Conservation (phyloP, 2,113 vertebrate species). For the Porphyrio hochstetteri region DNA sequence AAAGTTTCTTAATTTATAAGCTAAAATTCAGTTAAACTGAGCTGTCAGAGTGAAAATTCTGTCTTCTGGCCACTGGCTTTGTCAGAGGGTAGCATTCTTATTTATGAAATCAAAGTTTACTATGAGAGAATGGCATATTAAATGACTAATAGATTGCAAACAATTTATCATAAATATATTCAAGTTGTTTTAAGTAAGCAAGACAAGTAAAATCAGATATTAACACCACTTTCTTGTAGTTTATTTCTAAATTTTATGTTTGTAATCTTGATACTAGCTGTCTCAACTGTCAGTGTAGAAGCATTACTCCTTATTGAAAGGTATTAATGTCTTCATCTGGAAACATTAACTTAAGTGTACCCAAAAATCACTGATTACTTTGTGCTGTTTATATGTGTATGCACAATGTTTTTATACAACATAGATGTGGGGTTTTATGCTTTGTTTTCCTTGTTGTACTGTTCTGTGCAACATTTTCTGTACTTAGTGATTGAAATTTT, state of each 20-base stretch:
- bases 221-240: not conserved
- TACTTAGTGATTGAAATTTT: not conserved
- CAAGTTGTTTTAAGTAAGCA: not conserved
- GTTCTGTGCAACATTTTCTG: not conserved
- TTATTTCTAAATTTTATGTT: not conserved
- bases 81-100: not conserved
- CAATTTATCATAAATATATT: not conserved
- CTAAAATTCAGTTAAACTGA: not conserved
- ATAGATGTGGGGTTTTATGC: not conserved
- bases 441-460: not conserved
- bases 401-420: not conserved
- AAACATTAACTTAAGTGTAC: not conserved
- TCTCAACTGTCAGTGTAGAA: not conserved
- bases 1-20: not conserved
- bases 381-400: not conserved
- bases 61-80: not conserved
- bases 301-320: not conserved
- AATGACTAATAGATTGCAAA: not conserved
- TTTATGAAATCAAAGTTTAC: not conserved
- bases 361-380: not conserved
- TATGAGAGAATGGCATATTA: not conserved
- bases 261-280: not conserved
- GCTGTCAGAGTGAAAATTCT: not conserved
- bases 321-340: not conserved
- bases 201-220: not conserved